Base-by-base conservation (phyloP, 2,113 vertebrate genomes). In the Pimephales promelas region DNA sequence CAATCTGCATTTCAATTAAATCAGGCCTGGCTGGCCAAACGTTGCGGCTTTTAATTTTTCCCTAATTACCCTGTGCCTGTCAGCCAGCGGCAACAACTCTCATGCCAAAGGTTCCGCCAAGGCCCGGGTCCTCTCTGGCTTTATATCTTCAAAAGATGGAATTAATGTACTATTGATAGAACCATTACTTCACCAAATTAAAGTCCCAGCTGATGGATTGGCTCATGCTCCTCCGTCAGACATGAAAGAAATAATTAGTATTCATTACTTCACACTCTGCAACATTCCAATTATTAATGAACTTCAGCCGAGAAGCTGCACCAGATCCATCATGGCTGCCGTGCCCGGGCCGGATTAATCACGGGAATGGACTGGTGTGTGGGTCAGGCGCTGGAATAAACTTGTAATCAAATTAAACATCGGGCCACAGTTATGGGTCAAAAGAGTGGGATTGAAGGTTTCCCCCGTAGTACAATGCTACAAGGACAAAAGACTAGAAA, bases 271-370 rank as follows among this genome's bases (percentile, higher is more conserved):
- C 95, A 96, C 97, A 97, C 96, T 96, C 95, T 94, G 93, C 95
- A 98, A 99, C 96, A 96, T 96, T 97, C 97, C 97, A 99, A 95
- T 98, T 99, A 98, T 98, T 99, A 98, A 98, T 98, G 97, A 98
- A 99, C 96, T 98, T 98, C 96, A 97, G 94, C 94, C 95, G 94
- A 95, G 94, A 93, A 95, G 94, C 94, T 93, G 88, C 84, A 94
- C 92, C 92, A 85, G 95, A 99, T 98, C 95, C 97, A 98, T 98
- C 97, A 99, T 91, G 92, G 95, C 92, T 90, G 92, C 89, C 91
- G 93, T 91, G 90, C 92, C 87, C 93, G 91, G 91, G 93, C 83
- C 94, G 93, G 93, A 95, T 96, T 96, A 96, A 97, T 95, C 94
- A 95, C 86, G 80, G 91, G 91, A 87, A 91, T 92, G 91, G 95